A percentile compares a stretch with the other conserved stretches of the same genome.
phyloP scores from a whole-genome alignment of 2,113 vertebrate genomes.

The Protobothrops mucrosquamatus region DNA sequence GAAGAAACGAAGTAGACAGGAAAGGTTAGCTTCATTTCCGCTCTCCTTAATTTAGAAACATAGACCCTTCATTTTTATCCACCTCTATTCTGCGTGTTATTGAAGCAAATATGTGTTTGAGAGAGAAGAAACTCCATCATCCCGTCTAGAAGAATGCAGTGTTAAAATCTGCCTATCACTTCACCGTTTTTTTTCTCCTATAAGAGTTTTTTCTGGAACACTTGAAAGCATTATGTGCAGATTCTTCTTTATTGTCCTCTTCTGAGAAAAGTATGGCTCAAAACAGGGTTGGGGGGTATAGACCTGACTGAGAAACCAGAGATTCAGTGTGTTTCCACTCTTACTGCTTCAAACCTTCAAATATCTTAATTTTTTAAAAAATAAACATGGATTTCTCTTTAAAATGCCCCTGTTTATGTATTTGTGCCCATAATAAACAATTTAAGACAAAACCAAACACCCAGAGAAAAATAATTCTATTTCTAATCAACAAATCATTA shows the following conservation, averaged over 20 bases:
- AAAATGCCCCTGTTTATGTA: not conserved
- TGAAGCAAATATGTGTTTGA: not conserved
- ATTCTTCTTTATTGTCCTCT: not conserved
- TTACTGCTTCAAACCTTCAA: not conserved
- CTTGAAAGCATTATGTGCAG: not conserved
- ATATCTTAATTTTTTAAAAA: not conserved
- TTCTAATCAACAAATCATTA: not conserved
- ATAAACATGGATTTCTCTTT: not conserved
- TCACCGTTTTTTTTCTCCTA: not conserved
- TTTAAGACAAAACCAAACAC: not conserved
- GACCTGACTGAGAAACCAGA: not conserved
- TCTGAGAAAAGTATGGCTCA: not conserved
- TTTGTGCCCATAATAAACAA: not conserved
- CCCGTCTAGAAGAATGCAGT: not conserved
- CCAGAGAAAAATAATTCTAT: not conserved
- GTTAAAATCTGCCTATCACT: not conserved
- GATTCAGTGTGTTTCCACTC: not conserved
- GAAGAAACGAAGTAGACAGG: not conserved
- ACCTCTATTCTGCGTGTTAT: not conserved
- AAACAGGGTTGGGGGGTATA: not conserved
- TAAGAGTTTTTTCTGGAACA: not conserved
- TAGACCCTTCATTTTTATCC: not conserved
- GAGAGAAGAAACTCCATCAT: not conserved
- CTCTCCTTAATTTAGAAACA: not conserved
- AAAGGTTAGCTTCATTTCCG: not conserved